Evolutionary conservation across 2,888 invertebrate genomes (phyloP).

Genomic region (Cynaeus angustus): DNA sequence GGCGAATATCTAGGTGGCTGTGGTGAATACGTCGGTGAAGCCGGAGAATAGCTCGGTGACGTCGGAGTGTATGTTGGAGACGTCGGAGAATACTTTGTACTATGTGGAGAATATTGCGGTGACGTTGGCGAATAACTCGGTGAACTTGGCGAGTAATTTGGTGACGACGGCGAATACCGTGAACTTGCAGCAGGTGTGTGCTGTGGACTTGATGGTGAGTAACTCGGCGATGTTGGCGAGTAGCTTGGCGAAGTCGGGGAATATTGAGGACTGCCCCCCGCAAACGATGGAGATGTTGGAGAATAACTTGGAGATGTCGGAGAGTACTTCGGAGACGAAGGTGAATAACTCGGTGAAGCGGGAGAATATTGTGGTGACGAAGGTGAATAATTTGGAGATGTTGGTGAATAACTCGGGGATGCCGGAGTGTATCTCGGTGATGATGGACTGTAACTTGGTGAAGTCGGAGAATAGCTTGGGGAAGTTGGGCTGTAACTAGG

Average conservation of each 20-base stretch:
- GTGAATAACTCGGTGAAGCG: slow-evolving; percentile 87
- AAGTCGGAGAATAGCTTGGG: slow-evolving; percentile 81
- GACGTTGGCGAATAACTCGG: slow-evolving; percentile 86
- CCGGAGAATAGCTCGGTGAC: slow-evolving; percentile 85
- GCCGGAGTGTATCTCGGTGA: slow-evolving; percentile 82
- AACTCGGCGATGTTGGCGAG: slow-evolving; percentile 86
- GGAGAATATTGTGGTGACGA: slow-evolving; percentile 84
- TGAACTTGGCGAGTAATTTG: slow-evolving; percentile 82
- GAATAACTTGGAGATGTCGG: slow-evolving; percentile 89
- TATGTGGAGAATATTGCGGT: slow-evolving; percentile 85
- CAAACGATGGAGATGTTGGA: slow-evolving; percentile 86
- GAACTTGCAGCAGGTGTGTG: slow-evolving; percentile 83
- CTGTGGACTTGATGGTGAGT: slow-evolving; percentile 85
- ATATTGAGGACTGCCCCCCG: slow-evolving; percentile 87
- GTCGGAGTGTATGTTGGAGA: slow-evolving; percentile 87
- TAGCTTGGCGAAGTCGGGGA: slow-evolving; percentile 92
- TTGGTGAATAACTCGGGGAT: slow-evolving; percentile 82
- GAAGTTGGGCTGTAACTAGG: slow-evolving; percentile 79
- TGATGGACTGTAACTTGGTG: slow-evolving; percentile 81
- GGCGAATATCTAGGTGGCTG: slow-evolving; percentile 84
- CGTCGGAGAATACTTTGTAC: slow-evolving; percentile 88
- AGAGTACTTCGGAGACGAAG: slow-evolving; percentile 86
- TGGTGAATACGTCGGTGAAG: slow-evolving; percentile 85
- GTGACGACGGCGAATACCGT: slow-evolving; percentile 81
- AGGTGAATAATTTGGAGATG: slow-evolving; percentile 88